phyloP scores from a whole-genome alignment of 2,888 invertebrate species.

The Catocala nupta region DNA sequence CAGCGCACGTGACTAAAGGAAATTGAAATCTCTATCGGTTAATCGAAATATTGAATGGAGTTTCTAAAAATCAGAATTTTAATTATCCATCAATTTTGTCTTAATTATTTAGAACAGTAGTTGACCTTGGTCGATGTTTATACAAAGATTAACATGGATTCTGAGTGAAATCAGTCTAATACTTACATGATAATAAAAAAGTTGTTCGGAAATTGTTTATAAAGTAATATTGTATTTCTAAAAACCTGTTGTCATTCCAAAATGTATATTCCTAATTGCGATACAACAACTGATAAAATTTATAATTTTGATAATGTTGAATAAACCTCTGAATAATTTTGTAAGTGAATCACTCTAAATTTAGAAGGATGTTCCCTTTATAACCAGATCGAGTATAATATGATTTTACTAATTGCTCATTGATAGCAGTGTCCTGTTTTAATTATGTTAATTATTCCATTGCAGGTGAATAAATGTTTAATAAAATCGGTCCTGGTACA shows the following conservation, averaged over 20 bases:
- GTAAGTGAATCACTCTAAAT: neutral
- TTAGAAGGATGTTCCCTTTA: neutral
- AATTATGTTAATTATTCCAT: conserved; percentile 6
- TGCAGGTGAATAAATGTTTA: neutral
- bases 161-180: no score
- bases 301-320: conserved; percentile 4
- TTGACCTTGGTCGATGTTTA: neutral
- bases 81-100: conserved; percentile 56
- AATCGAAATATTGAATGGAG: conserved; percentile 82
- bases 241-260: no score
- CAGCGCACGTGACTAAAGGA: conserved; percentile 85
- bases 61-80: conserved; percentile 70
- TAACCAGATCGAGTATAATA: conserved; percentile 14
- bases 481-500: neutral
- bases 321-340: neutral
- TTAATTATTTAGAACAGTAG: conserved; percentile 26
- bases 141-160: no score
- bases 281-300: neutral
- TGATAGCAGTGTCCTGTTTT: conserved; percentile 7
- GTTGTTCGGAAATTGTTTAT: no score
- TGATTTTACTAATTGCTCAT: conserved; percentile 17
- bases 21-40: conserved; percentile 87
- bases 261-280: no score
- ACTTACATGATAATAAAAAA: no score
- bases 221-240: no score